These are phyloP conservation scores for Bhutanitis thaidina DNA, from an alignment of 2,888 invertebrate genomes.

Conservation along the genomic window DNA sequence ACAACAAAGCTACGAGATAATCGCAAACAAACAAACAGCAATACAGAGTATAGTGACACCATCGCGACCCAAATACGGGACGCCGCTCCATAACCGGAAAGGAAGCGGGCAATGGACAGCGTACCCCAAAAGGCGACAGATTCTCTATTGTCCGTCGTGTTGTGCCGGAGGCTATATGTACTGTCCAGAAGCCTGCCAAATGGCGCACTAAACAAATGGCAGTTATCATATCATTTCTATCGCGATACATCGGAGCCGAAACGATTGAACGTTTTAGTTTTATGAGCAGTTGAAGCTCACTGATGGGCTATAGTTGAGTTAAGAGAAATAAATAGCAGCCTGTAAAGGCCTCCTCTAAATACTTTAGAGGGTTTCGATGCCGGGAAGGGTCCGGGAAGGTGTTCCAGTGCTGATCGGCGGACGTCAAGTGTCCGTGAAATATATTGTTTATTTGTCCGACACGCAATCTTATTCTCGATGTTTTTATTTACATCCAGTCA, in stretches of 20 bases:
- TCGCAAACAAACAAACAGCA: conserved; percentile 36
- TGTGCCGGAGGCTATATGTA: conserved; percentile 19
- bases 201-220: conserved; percentile 7
- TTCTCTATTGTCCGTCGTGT: conserved; percentile 39
- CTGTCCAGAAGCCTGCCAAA: conserved; percentile 18
- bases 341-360: no score
- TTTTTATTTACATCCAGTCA: no score
- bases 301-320: no score
- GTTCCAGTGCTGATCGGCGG: no score
- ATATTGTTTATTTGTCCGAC: no score
- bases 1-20: conserved; percentile 10
- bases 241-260: neutral
- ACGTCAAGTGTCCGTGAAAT: no score
- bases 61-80: conserved; percentile 33
- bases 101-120: conserved; percentile 43
- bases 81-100: conserved; percentile 37
- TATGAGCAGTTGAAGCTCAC: neutral
- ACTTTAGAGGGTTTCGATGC: no score
- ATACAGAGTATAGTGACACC: conserved; percentile 37
- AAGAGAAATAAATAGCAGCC: no score
- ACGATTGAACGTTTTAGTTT: neutral
- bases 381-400: no score
- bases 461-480: no score
- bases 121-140: conserved; percentile 34
- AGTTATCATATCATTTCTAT: conserved; percentile 17